These are phyloP conservation scores for Hucho hucho DNA, from an alignment of 2,113 vertebrate species.

Conservation along the genomic window DNA sequence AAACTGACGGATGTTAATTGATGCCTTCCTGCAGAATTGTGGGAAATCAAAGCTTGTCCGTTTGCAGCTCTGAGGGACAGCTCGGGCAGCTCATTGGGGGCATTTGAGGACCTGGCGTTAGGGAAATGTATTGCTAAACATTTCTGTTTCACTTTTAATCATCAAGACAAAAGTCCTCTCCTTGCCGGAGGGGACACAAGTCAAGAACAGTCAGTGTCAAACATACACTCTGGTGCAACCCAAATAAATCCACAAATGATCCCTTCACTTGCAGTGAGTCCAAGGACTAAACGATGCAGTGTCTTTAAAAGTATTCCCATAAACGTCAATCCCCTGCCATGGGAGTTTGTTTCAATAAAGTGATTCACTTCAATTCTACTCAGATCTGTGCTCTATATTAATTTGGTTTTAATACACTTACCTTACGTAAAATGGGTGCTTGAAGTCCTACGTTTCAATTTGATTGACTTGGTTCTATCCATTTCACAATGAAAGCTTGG, in stretches of 20 bases:
- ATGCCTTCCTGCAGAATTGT: background rate
- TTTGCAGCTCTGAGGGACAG: slow-evolving; percentile 38
- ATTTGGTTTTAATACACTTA: background rate
- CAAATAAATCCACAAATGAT: slow-evolving; percentile 36
- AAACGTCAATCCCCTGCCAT: slow-evolving; percentile 38
- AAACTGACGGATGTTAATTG: background rate
- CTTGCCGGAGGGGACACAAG: slow-evolving; percentile 55
- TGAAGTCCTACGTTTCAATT: too few species aligned
- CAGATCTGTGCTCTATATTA: background rate
- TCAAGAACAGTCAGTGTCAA: slow-evolving; percentile 56
- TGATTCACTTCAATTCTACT: slow-evolving; percentile 20
- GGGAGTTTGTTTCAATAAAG: slow-evolving; percentile 20
- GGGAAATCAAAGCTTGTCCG: slow-evolving; percentile 13
- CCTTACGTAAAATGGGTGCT: background rate
- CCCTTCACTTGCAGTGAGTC: slow-evolving; percentile 40
- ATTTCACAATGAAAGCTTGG: too few species aligned
- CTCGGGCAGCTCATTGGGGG: slow-evolving; percentile 24
- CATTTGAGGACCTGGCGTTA: slow-evolving; percentile 36
- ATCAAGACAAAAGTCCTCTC: slow-evolving; percentile 47
- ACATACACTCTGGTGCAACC: too few species aligned
- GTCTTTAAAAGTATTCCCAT: slow-evolving; percentile 52
- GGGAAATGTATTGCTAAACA: slow-evolving; percentile 49
- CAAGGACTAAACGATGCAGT: slow-evolving; percentile 23
- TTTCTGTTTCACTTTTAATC: slow-evolving; percentile 25
- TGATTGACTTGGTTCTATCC: too few species aligned